A percentile compares a stretch with the other conserved stretches of the same genome.
These are phyloP conservation scores for Hyposmocoma kahamanoa DNA, from an alignment of 1,140 invertebrate genomes.

Conservation along the genomic window DNA sequence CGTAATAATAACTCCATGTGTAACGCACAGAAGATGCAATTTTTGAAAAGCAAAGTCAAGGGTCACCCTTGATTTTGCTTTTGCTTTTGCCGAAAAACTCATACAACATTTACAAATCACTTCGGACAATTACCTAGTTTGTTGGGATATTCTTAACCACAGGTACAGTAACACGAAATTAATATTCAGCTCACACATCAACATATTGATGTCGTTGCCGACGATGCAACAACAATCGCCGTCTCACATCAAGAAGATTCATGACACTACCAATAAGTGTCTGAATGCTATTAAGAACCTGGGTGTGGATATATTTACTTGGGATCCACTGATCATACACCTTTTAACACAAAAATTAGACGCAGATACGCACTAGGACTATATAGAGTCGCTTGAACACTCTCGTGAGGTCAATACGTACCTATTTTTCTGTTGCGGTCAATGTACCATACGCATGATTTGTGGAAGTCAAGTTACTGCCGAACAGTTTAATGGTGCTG, in stretches of 20 bases:
- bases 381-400: neutral
- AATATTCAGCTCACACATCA: neutral
- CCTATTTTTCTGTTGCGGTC: no score
- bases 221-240: neutral
- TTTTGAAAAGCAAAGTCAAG: neutral
- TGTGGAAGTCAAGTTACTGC: no score
- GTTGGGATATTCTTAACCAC: conserved; percentile 1
- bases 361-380: neutral
- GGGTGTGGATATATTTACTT: neutral
- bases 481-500: no score
- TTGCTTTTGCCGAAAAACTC: conserved; percentile 2
- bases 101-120: neutral
- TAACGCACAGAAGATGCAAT: conserved; percentile 1
- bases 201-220: neutral
- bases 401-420: no score
- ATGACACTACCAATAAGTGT: neutral
- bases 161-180: neutral
- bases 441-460: no score
- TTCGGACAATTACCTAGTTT: neutral
- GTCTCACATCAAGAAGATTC: neutral
- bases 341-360: neutral
- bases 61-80: no score
- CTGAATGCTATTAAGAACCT: neutral
- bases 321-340: neutral
- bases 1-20: neutral